phyloP scores from a whole-genome alignment of 2,797 vertebrate genomes.

The Leptodactylus fallax region DNA sequence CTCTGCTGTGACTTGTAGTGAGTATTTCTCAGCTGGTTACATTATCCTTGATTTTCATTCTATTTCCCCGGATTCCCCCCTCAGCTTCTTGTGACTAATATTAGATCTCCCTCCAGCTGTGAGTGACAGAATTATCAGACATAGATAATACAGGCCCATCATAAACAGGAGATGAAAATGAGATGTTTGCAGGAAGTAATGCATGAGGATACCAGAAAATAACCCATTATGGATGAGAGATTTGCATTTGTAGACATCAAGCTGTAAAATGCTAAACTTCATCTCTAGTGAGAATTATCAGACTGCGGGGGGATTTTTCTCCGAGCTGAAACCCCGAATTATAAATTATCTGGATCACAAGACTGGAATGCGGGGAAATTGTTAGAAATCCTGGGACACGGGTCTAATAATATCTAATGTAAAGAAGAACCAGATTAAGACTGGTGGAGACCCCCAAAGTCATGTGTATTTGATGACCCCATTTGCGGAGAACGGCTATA shows the following conservation, averaged over 20 bases:
- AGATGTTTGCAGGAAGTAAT: slow-evolving; percentile 22
- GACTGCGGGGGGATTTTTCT: background rate
- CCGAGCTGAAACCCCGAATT: background rate
- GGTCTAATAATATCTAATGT: too few relatives aligned
- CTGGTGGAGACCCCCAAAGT: too few relatives aligned
- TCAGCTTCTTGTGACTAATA: background rate
- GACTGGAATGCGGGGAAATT: background rate
- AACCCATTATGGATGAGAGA: slow-evolving; percentile 33
- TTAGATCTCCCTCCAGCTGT: background rate
- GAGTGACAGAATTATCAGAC: slow-evolving; percentile 14
- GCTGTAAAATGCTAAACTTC: background rate
- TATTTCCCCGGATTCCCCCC: too few relatives aligned
- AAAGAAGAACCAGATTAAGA: too few relatives aligned
- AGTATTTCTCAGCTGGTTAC: too few relatives aligned
- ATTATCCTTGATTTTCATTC: too few relatives aligned
- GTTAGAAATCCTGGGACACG: background rate
- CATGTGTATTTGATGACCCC: too few relatives aligned
- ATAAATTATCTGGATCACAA: slow-evolving; percentile 20
- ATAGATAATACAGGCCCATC: background rate
- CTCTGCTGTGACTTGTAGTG: too few relatives aligned
- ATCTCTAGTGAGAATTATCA: background rate
- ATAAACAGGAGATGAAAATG: slow-evolving; percentile 1
- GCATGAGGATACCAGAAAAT: slow-evolving; percentile 25
- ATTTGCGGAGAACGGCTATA: background rate
- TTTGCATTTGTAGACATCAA: slow-evolving; percentile 4